A percentile compares a stretch with the other conserved stretches of the same genome.
phyloP scores from a whole-genome alignment of 2,113 vertebrate species.

The Jacana jacana region DNA sequence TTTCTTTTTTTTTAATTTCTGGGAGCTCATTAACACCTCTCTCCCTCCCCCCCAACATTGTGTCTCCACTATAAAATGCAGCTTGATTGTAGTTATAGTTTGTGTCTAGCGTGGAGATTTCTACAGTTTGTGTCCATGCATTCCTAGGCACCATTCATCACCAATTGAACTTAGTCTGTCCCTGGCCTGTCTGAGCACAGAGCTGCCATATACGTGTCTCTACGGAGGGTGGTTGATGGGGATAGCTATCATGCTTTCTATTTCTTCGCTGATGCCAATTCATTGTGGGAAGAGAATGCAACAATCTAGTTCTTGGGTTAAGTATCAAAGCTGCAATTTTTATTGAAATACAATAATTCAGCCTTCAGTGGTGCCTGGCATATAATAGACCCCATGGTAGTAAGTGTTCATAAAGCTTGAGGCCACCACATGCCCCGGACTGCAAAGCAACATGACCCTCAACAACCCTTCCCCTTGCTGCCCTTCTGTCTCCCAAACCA shows the following conservation, averaged over 20 bases:
- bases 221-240: neutral
- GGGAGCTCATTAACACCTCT: fast-evolving
- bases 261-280: neutral
- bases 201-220: neutral
- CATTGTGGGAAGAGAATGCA: neutral
- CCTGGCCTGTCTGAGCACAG: neutral
- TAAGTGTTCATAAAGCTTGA: conserved; percentile 32
- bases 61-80: neutral
- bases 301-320: conserved; percentile 8
- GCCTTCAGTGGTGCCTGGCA: neutral
- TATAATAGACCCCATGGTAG: neutral
- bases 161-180: neutral
- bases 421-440: conserved; percentile 6
- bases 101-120: neutral
- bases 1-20: neutral
- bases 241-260: neutral
- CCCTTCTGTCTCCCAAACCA: conserved; percentile 22
- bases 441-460: conserved; percentile 22
- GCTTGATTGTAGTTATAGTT: neutral
- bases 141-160: fast-evolving
- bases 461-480: conserved; percentile 27
- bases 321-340: conserved; percentile 39
- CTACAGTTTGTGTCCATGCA: neutral
- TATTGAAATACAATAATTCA: conserved; percentile 62
- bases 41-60: neutral